phyloP scores from a whole-genome alignment of 2,113 vertebrate species.

The Aspiorhynchus laticeps region DNA sequence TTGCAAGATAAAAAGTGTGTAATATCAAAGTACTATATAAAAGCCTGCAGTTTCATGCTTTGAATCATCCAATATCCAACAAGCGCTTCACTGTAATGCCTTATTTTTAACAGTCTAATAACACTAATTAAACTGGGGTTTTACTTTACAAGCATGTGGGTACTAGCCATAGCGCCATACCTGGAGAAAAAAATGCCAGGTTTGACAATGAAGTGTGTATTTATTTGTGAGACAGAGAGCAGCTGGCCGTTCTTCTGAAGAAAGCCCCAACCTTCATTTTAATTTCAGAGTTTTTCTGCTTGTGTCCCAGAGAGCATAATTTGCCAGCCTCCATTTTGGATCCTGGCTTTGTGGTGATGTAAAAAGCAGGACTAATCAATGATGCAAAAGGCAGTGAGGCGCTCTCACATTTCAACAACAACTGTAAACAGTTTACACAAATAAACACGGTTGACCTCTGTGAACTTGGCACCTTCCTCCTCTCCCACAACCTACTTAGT shows the following conservation, averaged over 20 bases:
- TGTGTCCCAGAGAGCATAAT: slow-evolving; percentile 75
- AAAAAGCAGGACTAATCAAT: slow-evolving; percentile 62
- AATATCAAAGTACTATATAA: background rate
- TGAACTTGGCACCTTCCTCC: slow-evolving; percentile 24
- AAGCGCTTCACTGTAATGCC: background rate
- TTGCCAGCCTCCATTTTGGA: slow-evolving; percentile 62
- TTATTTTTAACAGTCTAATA: background rate
- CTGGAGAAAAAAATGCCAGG: background rate
- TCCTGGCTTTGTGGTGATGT: slow-evolving; percentile 52
- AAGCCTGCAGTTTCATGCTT: background rate
- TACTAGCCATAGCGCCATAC: background rate
- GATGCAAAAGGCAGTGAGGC: slow-evolving; percentile 32
- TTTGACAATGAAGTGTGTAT: slow-evolving; percentile 37
- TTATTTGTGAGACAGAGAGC: slow-evolving; percentile 47
- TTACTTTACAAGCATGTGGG: background rate
- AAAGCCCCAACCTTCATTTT: slow-evolving; percentile 61
- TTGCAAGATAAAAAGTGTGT: background rate
- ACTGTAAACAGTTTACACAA: slow-evolving; percentile 25
- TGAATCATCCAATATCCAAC: background rate
- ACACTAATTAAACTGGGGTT: background rate
- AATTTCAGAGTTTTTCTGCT: slow-evolving; percentile 67
- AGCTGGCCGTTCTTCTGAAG: slow-evolving; percentile 36
- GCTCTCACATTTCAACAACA: slow-evolving; percentile 31
- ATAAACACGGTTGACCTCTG: slow-evolving; percentile 28
- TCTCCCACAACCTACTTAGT: background rate